Evolutionary conservation across 2,797 vertebrate species (phyloP), one percentile per base, ranked within the genome.

Genomic region (Neosalanx taihuensis): DNA sequence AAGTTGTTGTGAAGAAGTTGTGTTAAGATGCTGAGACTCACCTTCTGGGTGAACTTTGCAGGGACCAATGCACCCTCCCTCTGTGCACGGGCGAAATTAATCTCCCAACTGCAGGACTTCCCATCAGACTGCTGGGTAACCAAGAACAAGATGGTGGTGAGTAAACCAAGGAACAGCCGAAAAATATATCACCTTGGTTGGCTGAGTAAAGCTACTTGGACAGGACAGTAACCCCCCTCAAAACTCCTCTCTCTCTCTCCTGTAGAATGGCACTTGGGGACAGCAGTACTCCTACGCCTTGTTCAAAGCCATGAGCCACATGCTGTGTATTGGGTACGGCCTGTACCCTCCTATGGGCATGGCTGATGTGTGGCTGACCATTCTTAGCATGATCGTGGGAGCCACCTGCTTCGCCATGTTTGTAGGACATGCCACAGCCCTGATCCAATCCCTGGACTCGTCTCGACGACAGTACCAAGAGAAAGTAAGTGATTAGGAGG

Each of bases 331-430:
- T 1, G 97, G 97, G 2, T 99, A 99, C 0, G 97, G 97, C 79
- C 93, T 97, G 85, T 94, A 99, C 90, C 97, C 97, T 0, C 97
- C 97, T 0, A 92, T 96, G 56, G 95, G 97, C 78, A 97, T 98
- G 97, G 95, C 94, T 0, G 97, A 99, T 1, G 96, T 99, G 71
- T 99, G 97, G 97, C 95, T 99, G 81, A 99, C 97, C 73, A 99
- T 99, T 93, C 95, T 99, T 81, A 99, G 97, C 91, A 99, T 99
- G 97, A 99, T 99, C 1, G 97, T 99, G 74, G 97, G 97, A 0
- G 97, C 97, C 74, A 99, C 97, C 81, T 99, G 97, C 93, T 99
- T 98, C 2, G 97, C 97, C 90, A 99, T 99, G 97, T 99, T 99
- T 90, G 97, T 99, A 76, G 97, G 97, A 72, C 97, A 99, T 0